These are phyloP conservation scores for Patella depressa DNA, from an alignment of 2,888 invertebrate species.

Conservation along the genomic window DNA sequence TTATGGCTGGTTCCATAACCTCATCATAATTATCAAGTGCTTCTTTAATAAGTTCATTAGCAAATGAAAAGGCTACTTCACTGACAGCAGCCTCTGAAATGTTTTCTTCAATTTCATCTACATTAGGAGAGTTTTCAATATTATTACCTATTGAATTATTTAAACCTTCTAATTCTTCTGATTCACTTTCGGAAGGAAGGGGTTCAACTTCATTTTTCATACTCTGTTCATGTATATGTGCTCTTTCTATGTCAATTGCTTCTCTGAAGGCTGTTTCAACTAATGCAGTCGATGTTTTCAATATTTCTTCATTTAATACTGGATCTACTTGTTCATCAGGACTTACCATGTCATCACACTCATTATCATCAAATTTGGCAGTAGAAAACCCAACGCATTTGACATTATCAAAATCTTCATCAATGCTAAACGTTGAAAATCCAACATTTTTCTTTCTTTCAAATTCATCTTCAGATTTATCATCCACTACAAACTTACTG, in stretches of 20 bases:
- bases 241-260: constrained; percentile 9
- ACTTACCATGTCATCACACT: neutral
- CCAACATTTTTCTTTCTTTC: too few species aligned
- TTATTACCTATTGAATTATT: neutral
- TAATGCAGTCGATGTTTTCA: neutral
- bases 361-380: neutral
- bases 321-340: neutral
- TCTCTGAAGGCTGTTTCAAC: neutral
- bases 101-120: constrained; percentile 13
- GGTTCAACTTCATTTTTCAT: neutral
- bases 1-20: neutral
- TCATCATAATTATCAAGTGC: constrained; percentile 52
- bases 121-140: neutral
- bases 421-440: too few species aligned
- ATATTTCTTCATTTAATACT: neutral
- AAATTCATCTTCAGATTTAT: too few species aligned
- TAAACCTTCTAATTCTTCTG: neutral
- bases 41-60: constrained; percentile 55
- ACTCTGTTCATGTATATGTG: neutral
- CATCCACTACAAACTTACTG: too few species aligned
- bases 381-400: neutral
- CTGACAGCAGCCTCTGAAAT: constrained; percentile 35
- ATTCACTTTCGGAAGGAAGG: neutral
- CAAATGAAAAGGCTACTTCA: constrained; percentile 50
- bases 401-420: neutral